These are phyloP conservation scores for Cyclophora albipunctata DNA, from an alignment of 2,888 invertebrate genomes.

Conservation along the genomic window DNA sequence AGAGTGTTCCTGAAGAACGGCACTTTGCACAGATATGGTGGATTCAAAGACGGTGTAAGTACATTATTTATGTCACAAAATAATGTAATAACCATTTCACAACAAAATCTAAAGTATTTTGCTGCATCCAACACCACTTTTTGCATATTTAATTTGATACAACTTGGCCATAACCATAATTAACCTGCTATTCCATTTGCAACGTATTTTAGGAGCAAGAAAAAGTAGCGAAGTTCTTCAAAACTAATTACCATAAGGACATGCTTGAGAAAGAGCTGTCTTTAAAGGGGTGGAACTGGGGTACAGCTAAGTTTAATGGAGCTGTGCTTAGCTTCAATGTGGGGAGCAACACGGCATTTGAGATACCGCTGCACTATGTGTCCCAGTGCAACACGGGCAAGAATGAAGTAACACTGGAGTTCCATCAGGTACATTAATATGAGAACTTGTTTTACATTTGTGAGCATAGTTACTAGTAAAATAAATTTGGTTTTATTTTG, in stretches of 20 bases:
- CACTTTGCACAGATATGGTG: slow-evolving; percentile 91
- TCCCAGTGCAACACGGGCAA: slow-evolving; percentile 97
- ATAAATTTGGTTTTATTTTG: not conserved
- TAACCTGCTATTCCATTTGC: too few relatives aligned
- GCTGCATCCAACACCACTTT: not conserved
- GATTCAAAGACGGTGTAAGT: slow-evolving; percentile 91
- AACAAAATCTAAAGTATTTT: not conserved
- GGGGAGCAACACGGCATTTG: slow-evolving; percentile 90
- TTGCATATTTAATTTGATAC: too few relatives aligned
- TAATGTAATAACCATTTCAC: not conserved
- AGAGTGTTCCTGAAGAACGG: slow-evolving; percentile 94
- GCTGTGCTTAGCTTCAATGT: slow-evolving; percentile 90
- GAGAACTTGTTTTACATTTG: slow-evolving; percentile 1
- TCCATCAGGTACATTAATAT: slow-evolving; percentile 83
- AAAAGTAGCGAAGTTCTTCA: slow-evolving; percentile 92
- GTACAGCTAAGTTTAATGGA: slow-evolving; percentile 94
- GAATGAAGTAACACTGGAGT: slow-evolving; percentile 98
- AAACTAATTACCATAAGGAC: slow-evolving; percentile 86
- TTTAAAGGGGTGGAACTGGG: slow-evolving; percentile 99
- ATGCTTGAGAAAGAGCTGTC: slow-evolving; percentile 94
- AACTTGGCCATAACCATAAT: too few relatives aligned
- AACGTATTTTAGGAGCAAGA: slow-evolving; percentile 85
- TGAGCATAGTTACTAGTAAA: too few relatives aligned
- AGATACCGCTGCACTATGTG: slow-evolving; percentile 96
- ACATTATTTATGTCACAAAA: not conserved